Evolutionary conservation across 2,888 invertebrate species (phyloP), one percentile per base, ranked within the genome.

Genomic region (Temnothorax rugatulus): DNA sequence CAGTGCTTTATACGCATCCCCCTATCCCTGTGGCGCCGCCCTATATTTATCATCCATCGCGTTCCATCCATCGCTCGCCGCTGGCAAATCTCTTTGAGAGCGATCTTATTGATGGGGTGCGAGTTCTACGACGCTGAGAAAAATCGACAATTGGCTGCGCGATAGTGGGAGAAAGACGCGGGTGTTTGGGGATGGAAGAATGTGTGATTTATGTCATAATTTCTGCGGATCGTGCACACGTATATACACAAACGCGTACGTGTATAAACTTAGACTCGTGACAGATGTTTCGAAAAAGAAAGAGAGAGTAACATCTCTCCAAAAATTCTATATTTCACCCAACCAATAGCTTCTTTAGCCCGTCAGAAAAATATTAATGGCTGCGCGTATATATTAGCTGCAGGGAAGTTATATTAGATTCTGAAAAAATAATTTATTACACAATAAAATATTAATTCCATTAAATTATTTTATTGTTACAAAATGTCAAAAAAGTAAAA

Each of bases 31-130:
- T 29, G 52, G 29, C 54, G 57, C 84, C 50, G 25, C 61, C 54
- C 73, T 82, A 71, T 91, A 91, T 90, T 88, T 89, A 91, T 90
- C 91, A 90, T 82, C 74, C 64, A 68, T 68, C 66, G 57, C 77
- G 75, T 77, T 89, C 69, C 66, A 84, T 89, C 90, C 71, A 84
- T 87, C 83, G 83, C 71, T 82, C 81, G 83, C 83, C 84, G 69
- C 74, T 89, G 91, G 90, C 87, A 90, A 88, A 91, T 91, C 89
- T 88, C 87, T 89, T 89, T 81, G 85, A 88, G 86, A 88, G 84
- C 89, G 87, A 88, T 87, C 89, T 90, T 88, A 90, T 91, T 86
- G 91, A 90, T 88, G 90, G 88, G 85, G 82, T 85, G 73, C 63
- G 84, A 57, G 75, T 59, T 52, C 71, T 54, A 50, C 57, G 84